A percentile compares a stretch with the other conserved stretches of the same genome.
Evolutionary conservation across 1,140 invertebrate species (phyloP).

Genomic region (Zaprionus gabonicus): DNA sequence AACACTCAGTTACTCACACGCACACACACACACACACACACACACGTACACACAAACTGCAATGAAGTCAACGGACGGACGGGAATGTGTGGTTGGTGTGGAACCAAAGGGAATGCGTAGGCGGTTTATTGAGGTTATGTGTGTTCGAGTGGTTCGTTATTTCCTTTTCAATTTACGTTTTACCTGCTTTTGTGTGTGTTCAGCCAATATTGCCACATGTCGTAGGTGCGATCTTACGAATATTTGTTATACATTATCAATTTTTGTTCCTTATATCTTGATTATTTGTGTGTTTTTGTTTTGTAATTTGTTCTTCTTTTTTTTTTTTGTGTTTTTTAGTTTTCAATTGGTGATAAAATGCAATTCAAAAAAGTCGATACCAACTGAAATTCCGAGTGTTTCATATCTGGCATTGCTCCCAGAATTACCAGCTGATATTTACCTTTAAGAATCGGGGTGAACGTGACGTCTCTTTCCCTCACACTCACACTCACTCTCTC

Average conservation of each 20-base stretch:
- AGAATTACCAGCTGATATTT: conserved; percentile 99
- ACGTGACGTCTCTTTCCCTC: conserved; percentile 40
- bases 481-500: conserved; percentile 22
- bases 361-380: conserved; percentile 87
- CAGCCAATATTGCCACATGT: conserved; percentile 73
- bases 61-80: conserved; percentile 13
- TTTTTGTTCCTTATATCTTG: conserved; percentile 9
- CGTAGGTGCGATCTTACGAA: conserved; percentile 54
- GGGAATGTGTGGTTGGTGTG: no score
- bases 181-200: conserved; percentile 47
- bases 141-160: conserved; percentile 10
- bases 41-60: background rate
- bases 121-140: conserved; percentile 6
- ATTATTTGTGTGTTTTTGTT: conserved; percentile 8
- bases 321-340: conserved; percentile 26
- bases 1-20: background rate
- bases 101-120: background rate
- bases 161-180: conserved; percentile 9
- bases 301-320: conserved; percentile 11
- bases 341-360: conserved; percentile 72
- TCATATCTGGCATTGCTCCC: conserved; percentile 86
- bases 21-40: background rate
- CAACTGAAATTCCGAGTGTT: conserved; percentile 91
- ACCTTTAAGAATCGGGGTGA: conserved; percentile 86
- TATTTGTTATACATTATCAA: conserved; percentile 10